Evolutionary conservation across 2,113 vertebrate genomes (phyloP), one percentile per base, ranked within the genome.

Genomic region (Psettodes erumei): DNA sequence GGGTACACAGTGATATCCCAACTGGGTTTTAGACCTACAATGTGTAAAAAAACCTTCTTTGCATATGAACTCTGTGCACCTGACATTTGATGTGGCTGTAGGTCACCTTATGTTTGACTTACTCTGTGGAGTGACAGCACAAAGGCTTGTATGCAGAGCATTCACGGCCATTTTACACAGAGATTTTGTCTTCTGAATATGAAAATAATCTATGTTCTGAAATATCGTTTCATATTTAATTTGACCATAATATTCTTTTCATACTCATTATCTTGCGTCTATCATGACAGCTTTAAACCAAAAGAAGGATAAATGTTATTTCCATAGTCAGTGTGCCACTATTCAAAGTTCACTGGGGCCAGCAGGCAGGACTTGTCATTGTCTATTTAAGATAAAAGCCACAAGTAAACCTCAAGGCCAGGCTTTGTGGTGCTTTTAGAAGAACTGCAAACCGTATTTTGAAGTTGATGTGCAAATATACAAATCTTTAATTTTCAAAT

Each of bases 1-100:
- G 86, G 72, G 89, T 90, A 90, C 88, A 90, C 70, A 82, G 75
- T 77, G 79, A 81, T 84, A 83, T 83, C 79, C 78, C 80, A 75
- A 68, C 67, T 89, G 72, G 64, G 82, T 69, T 88, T 86, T 82
- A 51, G 71, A 21, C 47, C 62, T 79, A 83, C 79, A 91, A 86
- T 82, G 79, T 86, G 86, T 75, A 71, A 84, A 89, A n/a, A 87
- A 79, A n/a, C 21, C 64, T 23, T 62, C 61, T 88, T 81, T 90
- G 68, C 85, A 82, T 77, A 65, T 82, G 77, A 71, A 79, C 85
- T 77, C 55, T 5, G 35, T 82, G 59, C 79, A 87, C 77, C 75
- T 83, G 88, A 83, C 60, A 64, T 71, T 51, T 79, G 75, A 84
- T 69, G 80, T 71, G 72, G 77, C 21, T 38, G 6, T 47, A 21